Evolutionary conservation across 1,140 invertebrate genomes (phyloP).

Genomic region (Zelostemma sp.): DNA sequence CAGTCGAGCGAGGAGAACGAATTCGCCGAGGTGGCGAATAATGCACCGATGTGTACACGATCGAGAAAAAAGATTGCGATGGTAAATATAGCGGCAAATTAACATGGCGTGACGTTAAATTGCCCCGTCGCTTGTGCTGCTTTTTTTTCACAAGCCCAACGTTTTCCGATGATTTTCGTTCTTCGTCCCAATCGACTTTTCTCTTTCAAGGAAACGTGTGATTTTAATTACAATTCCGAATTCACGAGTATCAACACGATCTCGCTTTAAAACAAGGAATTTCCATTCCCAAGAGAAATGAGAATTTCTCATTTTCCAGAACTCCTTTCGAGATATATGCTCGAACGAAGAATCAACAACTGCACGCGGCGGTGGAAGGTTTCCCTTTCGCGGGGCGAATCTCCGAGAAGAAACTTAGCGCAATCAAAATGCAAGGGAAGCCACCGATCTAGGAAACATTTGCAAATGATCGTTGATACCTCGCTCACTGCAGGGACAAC

Average conservation of each 20-base stretch:
- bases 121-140: conserved; percentile 28
- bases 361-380: conserved; percentile 29
- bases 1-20: conserved; percentile 33
- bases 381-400: conserved; percentile 34
- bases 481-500: conserved; percentile 13
- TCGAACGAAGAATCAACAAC: conserved; percentile 25
- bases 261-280: background rate
- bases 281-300: conserved; percentile 13
- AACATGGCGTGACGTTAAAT: conserved; percentile 47
- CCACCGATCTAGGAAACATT: conserved; percentile 44
- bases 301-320: conserved; percentile 19
- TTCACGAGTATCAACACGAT: conserved; percentile 6
- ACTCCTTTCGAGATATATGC: too few species aligned
- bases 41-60: conserved; percentile 31
- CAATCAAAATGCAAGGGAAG: conserved; percentile 44
- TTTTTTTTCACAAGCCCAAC: conserved; percentile 17
- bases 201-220: background rate
- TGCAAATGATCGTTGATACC: conserved; percentile 43
- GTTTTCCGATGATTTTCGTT: background rate
- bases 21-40: conserved; percentile 44
- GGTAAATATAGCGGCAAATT: conserved; percentile 45
- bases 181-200: background rate
- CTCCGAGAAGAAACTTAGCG: conserved; percentile 28
- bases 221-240: too few species aligned
- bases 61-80: conserved; percentile 41